These are phyloP conservation scores for Chrysopilus asiliformis DNA, from an alignment of 2,888 invertebrate species.

Conservation along the genomic window DNA sequence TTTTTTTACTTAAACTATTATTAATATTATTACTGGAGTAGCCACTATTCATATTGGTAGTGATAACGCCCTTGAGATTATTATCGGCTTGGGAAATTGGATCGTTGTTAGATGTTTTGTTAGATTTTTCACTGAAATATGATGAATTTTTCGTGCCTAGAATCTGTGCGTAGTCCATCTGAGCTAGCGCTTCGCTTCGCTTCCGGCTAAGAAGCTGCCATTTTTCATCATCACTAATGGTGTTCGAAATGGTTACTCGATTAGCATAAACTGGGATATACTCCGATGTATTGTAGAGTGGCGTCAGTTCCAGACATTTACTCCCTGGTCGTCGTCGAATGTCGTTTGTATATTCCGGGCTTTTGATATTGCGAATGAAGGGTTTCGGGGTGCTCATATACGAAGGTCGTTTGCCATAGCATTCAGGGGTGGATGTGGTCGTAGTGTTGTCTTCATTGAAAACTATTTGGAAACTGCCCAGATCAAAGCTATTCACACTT, in stretches of 20 bases:
- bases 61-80: not conserved
- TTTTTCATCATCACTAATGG: conserved; percentile 34
- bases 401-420: not conserved
- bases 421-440: not conserved
- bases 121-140: conserved; percentile 8
- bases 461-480: conserved; percentile 27
- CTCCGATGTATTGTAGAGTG: conserved; percentile 25
- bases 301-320: conserved; percentile 27
- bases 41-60: not conserved
- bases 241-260: conserved; percentile 28
- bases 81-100: not conserved
- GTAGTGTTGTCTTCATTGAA: conserved; percentile 12
- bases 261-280: conserved; percentile 34
- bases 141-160: conserved; percentile 11
- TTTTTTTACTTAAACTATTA: conserved; percentile 12
- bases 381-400: not conserved
- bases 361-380: not conserved
- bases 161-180: conserved; percentile 16
- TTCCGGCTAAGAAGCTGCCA: conserved; percentile 34
- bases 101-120: conserved; percentile 1
- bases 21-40: too few species aligned
- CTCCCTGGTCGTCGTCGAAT: conserved; percentile 9
- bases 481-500: conserved; percentile 25
- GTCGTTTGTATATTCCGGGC: not conserved
- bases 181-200: conserved; percentile 22